phyloP scores from a whole-genome alignment of 2,888 invertebrate genomes.

The Pseudococcus jackbeardsleyi region DNA sequence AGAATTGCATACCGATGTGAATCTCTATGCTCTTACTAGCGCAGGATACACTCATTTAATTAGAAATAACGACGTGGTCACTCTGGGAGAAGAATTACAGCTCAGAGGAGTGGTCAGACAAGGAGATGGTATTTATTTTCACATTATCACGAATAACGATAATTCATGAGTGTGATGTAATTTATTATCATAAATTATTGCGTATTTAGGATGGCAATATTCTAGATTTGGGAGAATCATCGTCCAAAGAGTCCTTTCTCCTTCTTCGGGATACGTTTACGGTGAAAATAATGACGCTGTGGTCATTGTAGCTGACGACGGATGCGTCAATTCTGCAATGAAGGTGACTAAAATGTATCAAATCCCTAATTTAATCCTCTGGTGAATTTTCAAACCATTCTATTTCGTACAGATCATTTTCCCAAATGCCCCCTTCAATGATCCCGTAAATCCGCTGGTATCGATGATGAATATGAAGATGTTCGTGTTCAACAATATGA shows the following conservation, averaged over 20 bases:
- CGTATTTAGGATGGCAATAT: conserved; percentile 51
- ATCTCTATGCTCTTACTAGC: conserved; percentile 26
- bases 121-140: conserved; percentile 35
- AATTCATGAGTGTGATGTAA: too few relatives aligned
- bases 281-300: conserved; percentile 59
- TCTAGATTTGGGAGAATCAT: conserved; percentile 56
- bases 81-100: conserved; percentile 41
- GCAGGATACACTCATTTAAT: conserved; percentile 45
- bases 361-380: too few relatives aligned
- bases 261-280: conserved; percentile 37
- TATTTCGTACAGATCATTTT: conserved; percentile 57
- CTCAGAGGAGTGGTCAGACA: conserved; percentile 35
- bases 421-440: conserved; percentile 60
- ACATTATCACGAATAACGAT: too few relatives aligned
- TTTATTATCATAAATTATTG: background rate
- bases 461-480: conserved; percentile 69
- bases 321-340: conserved; percentile 51
- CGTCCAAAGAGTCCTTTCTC: conserved; percentile 18
- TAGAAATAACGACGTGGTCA: conserved; percentile 27
- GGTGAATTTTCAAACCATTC: background rate
- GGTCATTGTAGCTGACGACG: conserved; percentile 53
- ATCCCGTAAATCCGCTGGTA: conserved; percentile 56
- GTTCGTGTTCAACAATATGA: conserved; percentile 75
- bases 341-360: conserved; percentile 7
- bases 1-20: conserved; percentile 15